Evolutionary conservation across 2,113 vertebrate genomes (phyloP).

Genomic region (Polypterus senegalus): DNA sequence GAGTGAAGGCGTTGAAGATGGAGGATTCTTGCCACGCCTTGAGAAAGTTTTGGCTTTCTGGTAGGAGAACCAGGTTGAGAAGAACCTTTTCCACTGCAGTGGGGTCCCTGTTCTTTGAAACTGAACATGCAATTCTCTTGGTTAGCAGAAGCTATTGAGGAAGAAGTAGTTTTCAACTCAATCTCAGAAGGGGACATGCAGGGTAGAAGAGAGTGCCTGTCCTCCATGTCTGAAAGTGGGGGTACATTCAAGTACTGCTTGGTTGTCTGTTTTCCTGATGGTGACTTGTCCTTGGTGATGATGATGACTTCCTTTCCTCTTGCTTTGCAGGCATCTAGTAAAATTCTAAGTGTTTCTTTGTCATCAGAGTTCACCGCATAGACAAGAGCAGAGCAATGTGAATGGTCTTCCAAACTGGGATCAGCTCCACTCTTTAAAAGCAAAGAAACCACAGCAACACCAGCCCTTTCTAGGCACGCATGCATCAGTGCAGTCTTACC

Average conservation of each 20-base stretch:
- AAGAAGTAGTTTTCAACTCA: conserved; percentile 40
- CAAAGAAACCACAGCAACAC: conserved; percentile 62
- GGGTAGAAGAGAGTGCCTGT: conserved; percentile 22
- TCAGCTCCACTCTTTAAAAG: conserved; percentile 66
- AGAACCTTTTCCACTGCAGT: conserved; percentile 9
- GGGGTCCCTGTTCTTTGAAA: conserved; percentile 38
- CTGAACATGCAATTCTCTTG: conserved; percentile 35
- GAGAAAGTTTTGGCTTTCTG: conserved; percentile 30
- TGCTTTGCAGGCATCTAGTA: conserved; percentile 68
- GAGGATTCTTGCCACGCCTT: conserved; percentile 35
- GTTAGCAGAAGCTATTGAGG: conserved; percentile 27
- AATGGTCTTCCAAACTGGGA: conserved; percentile 75
- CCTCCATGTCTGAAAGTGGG: conserved; percentile 51
- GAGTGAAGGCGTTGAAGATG: conserved; percentile 45
- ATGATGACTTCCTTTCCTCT: conserved; percentile 87
- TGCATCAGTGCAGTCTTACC: conserved; percentile 85
- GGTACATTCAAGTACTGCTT: conserved; percentile 73
- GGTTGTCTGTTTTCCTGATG: conserved; percentile 58
- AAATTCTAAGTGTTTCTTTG: conserved; percentile 57
- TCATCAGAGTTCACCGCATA: conserved; percentile 73
- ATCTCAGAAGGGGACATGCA: conserved; percentile 49
- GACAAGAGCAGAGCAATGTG: conserved; percentile 63
- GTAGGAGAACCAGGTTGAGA: conserved; percentile 40
- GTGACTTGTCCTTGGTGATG: conserved; percentile 65
- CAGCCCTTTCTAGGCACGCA: conserved; percentile 63